These are phyloP conservation scores for Taurulus bubalis DNA, from an alignment of 2,113 vertebrate genomes.

Conservation along the genomic window DNA sequence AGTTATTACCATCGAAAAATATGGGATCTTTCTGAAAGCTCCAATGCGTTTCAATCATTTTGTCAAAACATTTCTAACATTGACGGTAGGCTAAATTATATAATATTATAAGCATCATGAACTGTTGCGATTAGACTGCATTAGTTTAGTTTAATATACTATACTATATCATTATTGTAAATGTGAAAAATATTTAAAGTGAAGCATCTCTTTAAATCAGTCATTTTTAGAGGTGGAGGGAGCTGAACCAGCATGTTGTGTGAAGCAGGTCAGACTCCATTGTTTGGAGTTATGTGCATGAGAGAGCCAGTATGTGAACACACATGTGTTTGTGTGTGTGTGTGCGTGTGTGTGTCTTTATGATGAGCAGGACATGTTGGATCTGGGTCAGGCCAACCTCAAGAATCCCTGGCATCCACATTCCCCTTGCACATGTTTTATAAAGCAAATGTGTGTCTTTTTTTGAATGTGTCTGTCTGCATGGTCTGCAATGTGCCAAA, in stretches of 20 bases:
- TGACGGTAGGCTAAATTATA: neutral
- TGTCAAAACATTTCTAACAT: neutral
- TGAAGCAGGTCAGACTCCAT: slow-evolving; percentile 60
- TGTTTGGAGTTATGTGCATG: slow-evolving; percentile 24
- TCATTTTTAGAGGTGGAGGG: neutral
- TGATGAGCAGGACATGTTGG: slow-evolving; percentile 53
- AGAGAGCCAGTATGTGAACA: slow-evolving; percentile 23
- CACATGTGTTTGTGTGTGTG: slow-evolving; percentile 31
- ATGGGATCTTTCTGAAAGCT: neutral
- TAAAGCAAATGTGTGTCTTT: slow-evolving; percentile 37
- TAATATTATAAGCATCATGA: neutral
- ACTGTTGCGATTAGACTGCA: neutral
- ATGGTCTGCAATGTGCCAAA: neutral
- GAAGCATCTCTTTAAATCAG: neutral
- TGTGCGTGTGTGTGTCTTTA: slow-evolving; percentile 38
- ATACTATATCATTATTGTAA: neutral
- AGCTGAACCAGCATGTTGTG: slow-evolving; percentile 7
- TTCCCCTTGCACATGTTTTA: slow-evolving; percentile 47
- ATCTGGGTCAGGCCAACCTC: slow-evolving; percentile 78
- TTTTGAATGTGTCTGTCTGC: slow-evolving; percentile 22
- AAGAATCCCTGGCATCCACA: slow-evolving; percentile 78
- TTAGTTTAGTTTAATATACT: neutral
- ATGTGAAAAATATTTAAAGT: neutral
- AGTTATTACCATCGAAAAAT: neutral
- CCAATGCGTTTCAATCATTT: neutral